Conservation (phyloP, 2,888 invertebrate genomes). For the Hirtodrosophila confusa region DNA sequence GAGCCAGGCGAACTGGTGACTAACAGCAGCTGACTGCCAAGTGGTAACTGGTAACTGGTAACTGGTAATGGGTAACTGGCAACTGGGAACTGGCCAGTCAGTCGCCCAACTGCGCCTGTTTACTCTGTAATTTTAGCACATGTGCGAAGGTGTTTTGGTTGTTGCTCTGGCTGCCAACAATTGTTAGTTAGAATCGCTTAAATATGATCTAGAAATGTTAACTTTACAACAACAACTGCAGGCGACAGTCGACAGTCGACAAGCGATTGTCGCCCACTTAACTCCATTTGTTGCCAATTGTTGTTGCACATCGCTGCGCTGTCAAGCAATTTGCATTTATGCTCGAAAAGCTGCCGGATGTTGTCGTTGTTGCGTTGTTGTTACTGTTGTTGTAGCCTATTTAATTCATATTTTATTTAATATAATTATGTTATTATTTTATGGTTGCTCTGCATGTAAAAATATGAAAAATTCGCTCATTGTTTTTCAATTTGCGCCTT, state of each 20-base stretch:
- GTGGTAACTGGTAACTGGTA: conserved; percentile 22
- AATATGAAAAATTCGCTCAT: conserved; percentile 20
- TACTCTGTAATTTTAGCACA: conserved; percentile 78
- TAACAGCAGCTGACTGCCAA: conserved; percentile 42
- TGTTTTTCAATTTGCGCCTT: conserved; percentile 67
- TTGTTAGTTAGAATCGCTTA: conserved; percentile 71
- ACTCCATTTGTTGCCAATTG: conserved; percentile 42
- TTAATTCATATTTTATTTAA: conserved; percentile 26
- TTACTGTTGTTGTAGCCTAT: conserved; percentile 19
- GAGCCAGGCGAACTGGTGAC: conserved; percentile 61
- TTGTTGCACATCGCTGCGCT: conserved; percentile 62
- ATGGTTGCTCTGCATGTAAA: conserved; percentile 5
- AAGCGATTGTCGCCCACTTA: conserved; percentile 66
- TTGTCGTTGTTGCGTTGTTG: conserved; percentile 51
- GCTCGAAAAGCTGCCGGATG: conserved; percentile 69
- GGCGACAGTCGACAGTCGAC: conserved; percentile 61
- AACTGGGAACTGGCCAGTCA: conserved; percentile 45
- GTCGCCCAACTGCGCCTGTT: conserved; percentile 42
- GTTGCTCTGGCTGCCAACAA: conserved; percentile 55
- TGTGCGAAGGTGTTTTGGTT: conserved; percentile 79
- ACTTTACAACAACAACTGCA: conserved; percentile 24
- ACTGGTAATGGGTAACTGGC: conserved; percentile 19
- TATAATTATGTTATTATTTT: conserved; percentile 36
- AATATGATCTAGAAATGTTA: conserved; percentile 80
- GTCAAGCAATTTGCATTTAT: conserved; percentile 59